Percentiles rank a stretch among this genome's conserved stretches.
Conservation (phyloP, 2,797 vertebrate species). For the Argya squamiceps region DNA sequence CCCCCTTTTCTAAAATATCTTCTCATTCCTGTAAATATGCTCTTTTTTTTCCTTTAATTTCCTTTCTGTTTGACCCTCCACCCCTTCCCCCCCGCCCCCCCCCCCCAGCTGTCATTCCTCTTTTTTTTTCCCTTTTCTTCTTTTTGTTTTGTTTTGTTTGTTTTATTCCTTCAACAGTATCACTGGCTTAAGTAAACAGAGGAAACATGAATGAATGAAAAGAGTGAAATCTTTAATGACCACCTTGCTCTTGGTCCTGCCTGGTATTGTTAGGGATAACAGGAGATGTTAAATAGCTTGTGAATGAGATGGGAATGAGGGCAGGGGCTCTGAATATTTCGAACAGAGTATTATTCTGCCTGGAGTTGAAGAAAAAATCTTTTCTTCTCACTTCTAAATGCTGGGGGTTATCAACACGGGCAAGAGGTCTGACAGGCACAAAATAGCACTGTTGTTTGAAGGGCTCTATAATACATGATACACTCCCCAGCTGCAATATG, state of each 20-base stretch:
- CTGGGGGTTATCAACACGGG: slow-evolving; percentile 20
- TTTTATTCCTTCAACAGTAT: slow-evolving; percentile 60
- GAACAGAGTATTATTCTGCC: not conserved
- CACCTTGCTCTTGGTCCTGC: slow-evolving; percentile 43
- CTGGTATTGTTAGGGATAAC: not conserved
- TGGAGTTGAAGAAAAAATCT: not conserved
- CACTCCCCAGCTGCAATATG: not conserved
- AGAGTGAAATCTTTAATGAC: not conserved
- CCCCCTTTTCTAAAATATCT: slow-evolving; percentile 56
- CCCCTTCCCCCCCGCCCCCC: not conserved
- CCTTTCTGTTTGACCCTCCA: not conserved
- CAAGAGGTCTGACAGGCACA: slow-evolving; percentile 23
- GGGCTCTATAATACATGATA: slow-evolving; percentile 12
- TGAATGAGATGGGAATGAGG: not conserved
- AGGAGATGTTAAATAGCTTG: not conserved
- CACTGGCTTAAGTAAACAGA: slow-evolving; percentile 27
- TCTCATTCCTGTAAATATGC: slow-evolving; percentile 52
- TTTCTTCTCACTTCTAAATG: slow-evolving; percentile 56
- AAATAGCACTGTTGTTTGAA: slow-evolving; percentile 34
- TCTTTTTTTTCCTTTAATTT: not conserved
- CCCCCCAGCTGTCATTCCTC: not conserved
- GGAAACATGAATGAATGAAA: slow-evolving; percentile 30
- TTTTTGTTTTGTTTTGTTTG: slow-evolving; percentile 38
- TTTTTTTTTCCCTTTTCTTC: slow-evolving; percentile 12
- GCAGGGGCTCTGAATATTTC: not conserved